phyloP scores from a whole-genome alignment of 1,140 invertebrate species.

The Atta texana region DNA sequence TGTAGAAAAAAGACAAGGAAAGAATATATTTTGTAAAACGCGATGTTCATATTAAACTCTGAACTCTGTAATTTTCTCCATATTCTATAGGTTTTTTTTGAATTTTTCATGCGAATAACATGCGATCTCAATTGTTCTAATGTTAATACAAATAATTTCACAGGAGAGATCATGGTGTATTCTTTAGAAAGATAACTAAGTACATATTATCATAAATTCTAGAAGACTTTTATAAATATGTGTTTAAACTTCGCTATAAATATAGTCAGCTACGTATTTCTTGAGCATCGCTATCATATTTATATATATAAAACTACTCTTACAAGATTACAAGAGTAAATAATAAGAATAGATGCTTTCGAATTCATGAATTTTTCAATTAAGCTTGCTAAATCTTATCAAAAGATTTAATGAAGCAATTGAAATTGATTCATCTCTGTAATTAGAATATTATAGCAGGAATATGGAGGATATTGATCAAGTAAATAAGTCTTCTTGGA shows the following conservation, averaged over 20 bases:
- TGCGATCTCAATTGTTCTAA: background rate
- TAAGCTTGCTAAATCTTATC: too few relatives aligned
- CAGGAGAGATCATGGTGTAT: background rate
- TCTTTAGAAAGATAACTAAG: background rate
- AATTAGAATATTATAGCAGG: background rate
- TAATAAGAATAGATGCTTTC: background rate
- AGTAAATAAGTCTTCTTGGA: background rate
- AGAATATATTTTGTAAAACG: slow-evolving; percentile 2
- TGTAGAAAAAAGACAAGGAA: background rate
- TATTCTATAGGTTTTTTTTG: background rate
- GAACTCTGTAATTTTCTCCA: background rate
- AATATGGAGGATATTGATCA: background rate
- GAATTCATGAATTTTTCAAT: background rate
- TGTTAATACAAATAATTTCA: slow-evolving; percentile 18
- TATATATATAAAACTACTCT: background rate
- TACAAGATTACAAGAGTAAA: slow-evolving; percentile 7
- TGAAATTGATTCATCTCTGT: background rate
- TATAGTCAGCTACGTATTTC: background rate
- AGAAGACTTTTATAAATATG: slow-evolving; percentile 37
- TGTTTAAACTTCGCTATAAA: slow-evolving; percentile 31
- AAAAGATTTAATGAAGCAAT: background rate
- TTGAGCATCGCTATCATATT: background rate
- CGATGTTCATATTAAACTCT: slow-evolving; percentile 4
- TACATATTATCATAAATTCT: slow-evolving; percentile 4
- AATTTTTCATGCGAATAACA: background rate